These are phyloP conservation scores for Laspeyria flexula DNA, from an alignment of 2,888 invertebrate genomes.

Conservation along the genomic window DNA sequence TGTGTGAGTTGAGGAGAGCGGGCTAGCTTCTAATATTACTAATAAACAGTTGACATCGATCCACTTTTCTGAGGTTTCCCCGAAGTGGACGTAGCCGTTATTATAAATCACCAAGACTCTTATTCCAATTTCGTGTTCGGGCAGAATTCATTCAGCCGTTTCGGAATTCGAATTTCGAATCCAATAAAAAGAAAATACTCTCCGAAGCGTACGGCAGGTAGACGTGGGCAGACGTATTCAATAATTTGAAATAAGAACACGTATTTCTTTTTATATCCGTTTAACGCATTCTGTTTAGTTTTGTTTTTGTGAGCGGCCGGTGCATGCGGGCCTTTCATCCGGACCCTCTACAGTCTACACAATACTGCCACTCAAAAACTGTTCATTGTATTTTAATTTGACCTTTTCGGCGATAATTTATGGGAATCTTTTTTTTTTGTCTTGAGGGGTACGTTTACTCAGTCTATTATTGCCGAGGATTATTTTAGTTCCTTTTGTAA, in stretches of 20 bases:
- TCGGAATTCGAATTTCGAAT: slow-evolving; percentile 61
- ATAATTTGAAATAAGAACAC: slow-evolving; percentile 84
- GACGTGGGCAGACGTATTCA: slow-evolving; percentile 84
- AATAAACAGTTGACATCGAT: slow-evolving; percentile 77
- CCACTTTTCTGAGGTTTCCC: slow-evolving; percentile 51
- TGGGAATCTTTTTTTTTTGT: slow-evolving; percentile 74
- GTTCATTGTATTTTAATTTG: slow-evolving; percentile 86
- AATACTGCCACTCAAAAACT: slow-evolving; percentile 86
- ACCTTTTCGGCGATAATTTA: slow-evolving; percentile 86
- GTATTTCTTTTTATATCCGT: slow-evolving; percentile 85
- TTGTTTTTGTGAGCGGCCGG: slow-evolving; percentile 80
- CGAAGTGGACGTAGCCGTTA: slow-evolving; percentile 39
- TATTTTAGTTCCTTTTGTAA: slow-evolving; percentile 77
- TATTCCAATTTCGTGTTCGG: slow-evolving; percentile 56
- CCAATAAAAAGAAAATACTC: slow-evolving; percentile 70
- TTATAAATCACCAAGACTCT: slow-evolving; percentile 38
- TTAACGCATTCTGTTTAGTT: slow-evolving; percentile 85
- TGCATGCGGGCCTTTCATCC: slow-evolving; percentile 83
- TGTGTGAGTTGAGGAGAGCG: slow-evolving; percentile 65
- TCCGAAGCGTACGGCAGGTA: slow-evolving; percentile 71
- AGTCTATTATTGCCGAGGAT: slow-evolving; percentile 78
- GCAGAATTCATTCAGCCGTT: slow-evolving; percentile 67
- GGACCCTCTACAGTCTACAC: slow-evolving; percentile 79
- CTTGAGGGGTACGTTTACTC: slow-evolving; percentile 77
- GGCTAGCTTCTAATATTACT: slow-evolving; percentile 69